Conservation (phyloP, 2,113 vertebrate genomes). For the Mustelus asterias region DNA sequence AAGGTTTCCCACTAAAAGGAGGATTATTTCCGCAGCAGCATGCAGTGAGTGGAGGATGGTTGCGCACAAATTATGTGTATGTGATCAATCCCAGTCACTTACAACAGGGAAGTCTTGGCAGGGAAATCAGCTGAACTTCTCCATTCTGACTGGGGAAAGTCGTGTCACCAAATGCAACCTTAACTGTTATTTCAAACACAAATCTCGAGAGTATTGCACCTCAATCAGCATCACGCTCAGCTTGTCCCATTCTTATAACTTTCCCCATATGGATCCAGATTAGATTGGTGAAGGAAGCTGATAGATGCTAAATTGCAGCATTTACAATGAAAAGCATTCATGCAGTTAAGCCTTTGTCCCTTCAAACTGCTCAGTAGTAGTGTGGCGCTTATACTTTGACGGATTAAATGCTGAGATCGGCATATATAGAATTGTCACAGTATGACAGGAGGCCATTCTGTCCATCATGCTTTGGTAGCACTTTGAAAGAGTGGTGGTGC, state of each 20-base stretch:
- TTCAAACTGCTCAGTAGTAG: neutral
- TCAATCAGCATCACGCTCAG: neutral
- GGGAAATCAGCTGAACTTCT: neutral
- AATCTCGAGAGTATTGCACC: neutral
- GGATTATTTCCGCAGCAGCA: neutral
- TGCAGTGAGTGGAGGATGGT: neutral
- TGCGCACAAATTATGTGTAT: neutral
- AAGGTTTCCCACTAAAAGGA: neutral
- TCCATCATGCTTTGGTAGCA: neutral
- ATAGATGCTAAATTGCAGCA: too few relatives aligned
- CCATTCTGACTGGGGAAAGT: neutral
- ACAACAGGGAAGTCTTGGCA: neutral
- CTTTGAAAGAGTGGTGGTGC: neutral
- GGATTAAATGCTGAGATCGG: neutral
- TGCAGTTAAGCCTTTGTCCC: neutral
- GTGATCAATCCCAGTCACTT: neutral
- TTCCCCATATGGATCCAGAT: neutral
- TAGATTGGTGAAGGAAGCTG: neutral
- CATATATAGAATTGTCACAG: neutral
- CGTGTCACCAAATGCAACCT: neutral
- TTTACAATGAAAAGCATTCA: neutral
- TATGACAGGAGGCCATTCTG: neutral
- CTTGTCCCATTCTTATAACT: neutral
- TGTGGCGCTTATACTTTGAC: neutral
- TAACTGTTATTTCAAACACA: neutral